Evolutionary conservation across 1,140 invertebrate species (phyloP).

Genomic region (Scaptodrosophila lebanonensis): DNA sequence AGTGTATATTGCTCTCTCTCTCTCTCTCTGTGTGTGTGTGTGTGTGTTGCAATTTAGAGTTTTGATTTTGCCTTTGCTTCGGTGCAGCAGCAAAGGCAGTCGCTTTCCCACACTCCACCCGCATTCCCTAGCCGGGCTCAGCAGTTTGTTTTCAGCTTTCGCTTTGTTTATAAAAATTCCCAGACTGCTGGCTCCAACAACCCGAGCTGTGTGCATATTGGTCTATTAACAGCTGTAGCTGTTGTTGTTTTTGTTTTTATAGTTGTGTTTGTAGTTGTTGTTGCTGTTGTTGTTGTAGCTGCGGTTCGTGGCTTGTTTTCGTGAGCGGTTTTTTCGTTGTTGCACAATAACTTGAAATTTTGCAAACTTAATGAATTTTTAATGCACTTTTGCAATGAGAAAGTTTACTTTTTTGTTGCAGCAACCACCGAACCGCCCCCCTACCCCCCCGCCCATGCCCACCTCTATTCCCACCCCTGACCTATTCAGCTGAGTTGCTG

Average conservation of each 20-base stretch:
- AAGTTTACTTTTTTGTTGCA: conserved; percentile 12
- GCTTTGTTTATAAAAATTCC: conserved; percentile 60
- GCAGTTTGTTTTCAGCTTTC: background rate
- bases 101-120: no score
- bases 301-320: conserved; percentile 7
- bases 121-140: no score
- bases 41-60: conserved; percentile 52
- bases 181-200: conserved; percentile 41
- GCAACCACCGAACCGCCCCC: no score
- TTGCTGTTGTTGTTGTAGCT: conserved; percentile 59
- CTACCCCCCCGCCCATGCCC: background rate
- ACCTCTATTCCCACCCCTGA: background rate
- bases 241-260: conserved; percentile 60
- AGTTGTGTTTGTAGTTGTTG: conserved; percentile 58
- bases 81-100: no score
- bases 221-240: conserved; percentile 74
- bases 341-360: conserved; percentile 66
- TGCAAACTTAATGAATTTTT: conserved; percentile 77
- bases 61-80: conserved; percentile 62
- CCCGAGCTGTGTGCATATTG: conserved; percentile 69
- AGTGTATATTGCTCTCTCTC: background rate
- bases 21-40: background rate
- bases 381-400: conserved; percentile 67
- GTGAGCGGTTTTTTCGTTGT: conserved; percentile 32
- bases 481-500: background rate